A percentile compares a stretch with the other conserved stretches of the same genome.
phyloP scores from a whole-genome alignment of 23 tunicate species.

The Clavelina lepadiformis region DNA sequence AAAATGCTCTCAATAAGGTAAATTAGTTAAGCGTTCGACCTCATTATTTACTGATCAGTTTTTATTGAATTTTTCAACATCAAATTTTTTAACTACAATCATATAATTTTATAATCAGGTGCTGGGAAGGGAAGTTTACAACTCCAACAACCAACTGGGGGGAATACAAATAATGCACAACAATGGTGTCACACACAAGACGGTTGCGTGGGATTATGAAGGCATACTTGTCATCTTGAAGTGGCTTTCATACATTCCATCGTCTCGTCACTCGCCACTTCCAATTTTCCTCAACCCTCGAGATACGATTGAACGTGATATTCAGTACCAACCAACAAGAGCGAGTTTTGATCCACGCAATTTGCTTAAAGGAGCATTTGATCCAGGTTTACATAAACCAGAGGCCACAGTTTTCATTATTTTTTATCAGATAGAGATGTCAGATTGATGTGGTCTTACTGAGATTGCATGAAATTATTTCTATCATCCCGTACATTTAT shows the following conservation, averaged over 20 bases:
- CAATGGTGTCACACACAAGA: constrained; percentile 91
- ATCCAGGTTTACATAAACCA: constrained; percentile 44
- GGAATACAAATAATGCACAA: constrained; percentile 95
- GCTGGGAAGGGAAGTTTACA: constrained; percentile 92
- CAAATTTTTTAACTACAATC: background rate
- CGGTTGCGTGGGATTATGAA: constrained; percentile 88
- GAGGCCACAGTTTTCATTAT: background rate
- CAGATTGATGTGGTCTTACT: no score
- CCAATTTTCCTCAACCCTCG: constrained; percentile 44
- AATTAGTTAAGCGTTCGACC: no score
- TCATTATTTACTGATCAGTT: no score
- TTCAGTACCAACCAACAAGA: constrained; percentile 44
- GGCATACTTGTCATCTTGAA: constrained; percentile 75
- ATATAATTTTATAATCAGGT: constrained; percentile 41
- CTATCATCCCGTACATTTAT: background rate
- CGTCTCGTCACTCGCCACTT: constrained; percentile 49
- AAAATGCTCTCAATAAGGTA: constrained; percentile 90
- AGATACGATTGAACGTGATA: constrained; percentile 84
- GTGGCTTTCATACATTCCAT: constrained; percentile 95
- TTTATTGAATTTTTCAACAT: no score
- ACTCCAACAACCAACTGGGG: constrained; percentile 96
- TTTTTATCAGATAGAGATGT: background rate
- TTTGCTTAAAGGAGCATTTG: constrained; percentile 59
- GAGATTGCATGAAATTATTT: background rate
- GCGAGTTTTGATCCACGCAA: constrained; percentile 74